Conservation (phyloP, 2,888 invertebrate genomes). For the Graphium colonna region DNA sequence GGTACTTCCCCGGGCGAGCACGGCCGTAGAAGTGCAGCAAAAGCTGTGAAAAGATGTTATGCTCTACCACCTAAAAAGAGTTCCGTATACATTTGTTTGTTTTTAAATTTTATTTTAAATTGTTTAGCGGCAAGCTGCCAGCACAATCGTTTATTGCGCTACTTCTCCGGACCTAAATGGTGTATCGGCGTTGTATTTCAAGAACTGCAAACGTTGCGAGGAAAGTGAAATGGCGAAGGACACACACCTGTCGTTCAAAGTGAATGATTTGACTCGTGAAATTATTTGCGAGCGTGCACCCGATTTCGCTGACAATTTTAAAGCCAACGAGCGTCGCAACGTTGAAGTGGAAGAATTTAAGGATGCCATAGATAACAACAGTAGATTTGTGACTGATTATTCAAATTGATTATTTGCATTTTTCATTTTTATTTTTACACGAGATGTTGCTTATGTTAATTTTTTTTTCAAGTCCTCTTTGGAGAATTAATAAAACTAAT, state of each 20-base stretch:
- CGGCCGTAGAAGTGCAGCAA: no score
- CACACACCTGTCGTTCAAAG: conserved; percentile 54
- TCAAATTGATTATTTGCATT: conserved; percentile 18
- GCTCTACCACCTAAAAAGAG: no score
- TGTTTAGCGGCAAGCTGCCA: conserved; percentile 92
- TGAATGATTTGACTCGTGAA: conserved; percentile 50
- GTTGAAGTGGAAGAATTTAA: conserved; percentile 28
- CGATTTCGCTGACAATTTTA: conserved; percentile 28
- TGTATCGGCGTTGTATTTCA: conserved; percentile 92
- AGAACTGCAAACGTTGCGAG: conserved; percentile 88
- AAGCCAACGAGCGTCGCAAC: conserved; percentile 9
- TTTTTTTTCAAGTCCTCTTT: not conserved
- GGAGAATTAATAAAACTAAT: conserved; percentile 4
- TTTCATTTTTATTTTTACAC: not conserved
- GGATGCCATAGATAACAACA: conserved; percentile 33
- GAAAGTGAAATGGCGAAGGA: conserved; percentile 59
- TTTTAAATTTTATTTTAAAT: conserved; percentile 2
- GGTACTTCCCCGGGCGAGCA: no score
- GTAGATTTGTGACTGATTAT: conserved; percentile 39
- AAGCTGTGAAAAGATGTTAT: no score
- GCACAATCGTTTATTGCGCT: conserved; percentile 93
- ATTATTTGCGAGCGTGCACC: conserved; percentile 41
- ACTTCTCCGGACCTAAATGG: conserved; percentile 89
- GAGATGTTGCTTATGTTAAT: conserved; percentile 1
- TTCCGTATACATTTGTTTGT: not conserved